Base-by-base conservation (phyloP, 2,888 invertebrate species). In the Labia minor region DNA sequence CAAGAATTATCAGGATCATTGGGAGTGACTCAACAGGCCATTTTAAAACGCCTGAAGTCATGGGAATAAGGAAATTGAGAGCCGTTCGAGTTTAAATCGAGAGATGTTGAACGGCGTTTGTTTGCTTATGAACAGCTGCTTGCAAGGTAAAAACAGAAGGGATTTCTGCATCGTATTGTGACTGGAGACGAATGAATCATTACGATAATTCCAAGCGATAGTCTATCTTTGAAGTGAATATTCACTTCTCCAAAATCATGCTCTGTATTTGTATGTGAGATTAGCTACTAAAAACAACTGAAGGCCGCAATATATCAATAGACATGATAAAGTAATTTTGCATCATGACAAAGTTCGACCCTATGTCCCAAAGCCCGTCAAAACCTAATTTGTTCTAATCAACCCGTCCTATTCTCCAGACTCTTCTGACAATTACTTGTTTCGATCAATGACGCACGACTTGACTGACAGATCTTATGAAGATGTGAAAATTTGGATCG, bases 231-330 rank as follows among this genome's bases (percentile, higher is more conserved):
- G n/a, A n/a, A n/a, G n/a, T n/a, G n/a, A n/a, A n/a, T n/a, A n/a
- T n/a, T n/a, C n/a, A n/a, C n/a, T n/a, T n/a, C n/a, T n/a, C n/a
- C n/a, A n/a, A n/a, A n/a, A 71, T 66, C 68, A 65, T 70, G 65
- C 37, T 19, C 69, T 70, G 68, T 67, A 71, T 64, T 70, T 72
- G 70, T 20, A 68, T 33, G 70, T 71, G 66, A 71, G 68, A 68
- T 67, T 14, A 65, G 37, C 65, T 37, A 37, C 16, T 16, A 65
- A 37, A 37, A 18, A 37, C 37, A 65, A 37, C n/a, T n/a, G n/a
- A 33, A 11, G 1, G 37, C 65, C 65, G 65, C 37, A 65, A 65
- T 37, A 37, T 37, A 65, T 37, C 37, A 37, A 65, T 14, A 65
- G 37, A 65, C 37, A 37, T 21, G 37, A 65, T 65, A 65, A 65